These are phyloP conservation scores for Bos taurus DNA, from an alignment of 2,113 vertebrate species.

Conservation along the genomic window DNA sequence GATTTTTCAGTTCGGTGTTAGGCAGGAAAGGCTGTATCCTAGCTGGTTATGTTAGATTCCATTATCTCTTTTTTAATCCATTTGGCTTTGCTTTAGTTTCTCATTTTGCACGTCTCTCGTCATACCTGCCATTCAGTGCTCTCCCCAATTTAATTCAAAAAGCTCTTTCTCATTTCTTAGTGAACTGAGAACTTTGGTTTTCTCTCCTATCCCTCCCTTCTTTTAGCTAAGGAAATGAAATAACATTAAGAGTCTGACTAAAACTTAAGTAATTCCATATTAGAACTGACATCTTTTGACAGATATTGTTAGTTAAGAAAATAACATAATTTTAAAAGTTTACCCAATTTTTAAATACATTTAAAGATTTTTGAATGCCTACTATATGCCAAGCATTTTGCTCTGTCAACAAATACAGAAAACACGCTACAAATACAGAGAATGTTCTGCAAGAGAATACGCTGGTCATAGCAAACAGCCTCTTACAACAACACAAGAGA, in stretches of 20 bases:
- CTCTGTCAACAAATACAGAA: background rate
- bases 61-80: background rate
- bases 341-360: constrained; percentile 2
- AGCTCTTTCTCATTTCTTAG: constrained; percentile 11
- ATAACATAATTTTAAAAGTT: background rate
- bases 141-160: background rate
- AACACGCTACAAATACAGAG: background rate
- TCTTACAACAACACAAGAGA: background rate
- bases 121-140: background rate
- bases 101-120: background rate
- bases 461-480: background rate
- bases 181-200: constrained; percentile 18
- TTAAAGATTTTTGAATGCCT: background rate
- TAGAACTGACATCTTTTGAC: constrained; percentile 33
- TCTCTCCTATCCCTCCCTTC: background rate
- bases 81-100: constrained; percentile 15
- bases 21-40: constrained; percentile 9
- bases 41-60: constrained; percentile 9
- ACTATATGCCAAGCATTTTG: background rate
- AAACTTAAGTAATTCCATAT: constrained; percentile 36
- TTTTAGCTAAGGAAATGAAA: constrained; percentile 44
- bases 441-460: background rate
- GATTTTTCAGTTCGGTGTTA: constrained; percentile 12
- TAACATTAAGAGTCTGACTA: constrained; percentile 33
- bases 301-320: constrained; percentile 30